These are phyloP conservation scores for Eurypyga helias DNA, from an alignment of 2,113 vertebrate genomes.

Conservation along the genomic window DNA sequence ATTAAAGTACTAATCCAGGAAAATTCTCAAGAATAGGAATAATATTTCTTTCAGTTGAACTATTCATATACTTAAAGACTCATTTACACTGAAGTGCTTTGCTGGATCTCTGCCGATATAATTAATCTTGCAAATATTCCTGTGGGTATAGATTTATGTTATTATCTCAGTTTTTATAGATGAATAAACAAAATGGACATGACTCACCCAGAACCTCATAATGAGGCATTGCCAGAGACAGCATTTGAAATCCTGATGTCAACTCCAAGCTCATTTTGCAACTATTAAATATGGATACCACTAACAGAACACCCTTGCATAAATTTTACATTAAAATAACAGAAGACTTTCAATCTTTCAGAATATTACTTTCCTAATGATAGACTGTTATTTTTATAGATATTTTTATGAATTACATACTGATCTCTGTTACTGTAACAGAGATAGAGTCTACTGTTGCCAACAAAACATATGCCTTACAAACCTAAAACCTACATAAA, in stretches of 20 bases:
- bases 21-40: background rate
- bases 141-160: background rate
- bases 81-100: background rate
- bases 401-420: background rate
- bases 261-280: background rate
- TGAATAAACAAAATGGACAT: background rate
- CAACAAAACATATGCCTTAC: background rate
- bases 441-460: rapidly evolving
- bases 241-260: background rate
- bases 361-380: background rate
- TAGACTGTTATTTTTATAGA: background rate
- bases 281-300: background rate
- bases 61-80: background rate
- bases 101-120: background rate
- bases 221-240: background rate
- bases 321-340: background rate
- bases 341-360: background rate
- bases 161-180: background rate
- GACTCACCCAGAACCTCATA: background rate
- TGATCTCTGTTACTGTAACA: background rate
- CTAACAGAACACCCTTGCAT: background rate
- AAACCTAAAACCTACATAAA: background rate
- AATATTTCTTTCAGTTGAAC: background rate
- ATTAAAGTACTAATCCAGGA: background rate
- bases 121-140: background rate